A percentile compares a stretch with the other conserved stretches of the same genome.
These are phyloP conservation scores for Apteryx owenii DNA, from an alignment of 2,113 vertebrate genomes.

Conservation along the genomic window DNA sequence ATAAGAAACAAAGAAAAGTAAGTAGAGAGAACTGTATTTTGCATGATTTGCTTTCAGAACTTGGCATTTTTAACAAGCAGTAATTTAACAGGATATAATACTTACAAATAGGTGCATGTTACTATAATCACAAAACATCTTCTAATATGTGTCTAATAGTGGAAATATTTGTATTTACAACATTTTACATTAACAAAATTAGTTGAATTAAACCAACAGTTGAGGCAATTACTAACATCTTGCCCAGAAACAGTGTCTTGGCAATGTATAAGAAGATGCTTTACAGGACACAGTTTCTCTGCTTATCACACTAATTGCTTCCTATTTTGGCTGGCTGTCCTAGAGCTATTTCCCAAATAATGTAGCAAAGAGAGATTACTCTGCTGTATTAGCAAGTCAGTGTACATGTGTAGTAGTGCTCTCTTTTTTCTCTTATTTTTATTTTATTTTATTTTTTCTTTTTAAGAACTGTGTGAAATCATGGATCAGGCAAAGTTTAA, in stretches of 20 bases:
- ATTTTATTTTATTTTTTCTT: background rate
- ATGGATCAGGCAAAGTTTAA: background rate
- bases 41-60: background rate
- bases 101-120: background rate
- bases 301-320: background rate
- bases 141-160: background rate
- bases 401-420: background rate
- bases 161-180: slow-evolving; percentile 1
- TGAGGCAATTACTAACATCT: background rate
- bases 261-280: background rate
- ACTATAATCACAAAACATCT: background rate
- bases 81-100: background rate
- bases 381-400: background rate
- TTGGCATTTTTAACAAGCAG: background rate
- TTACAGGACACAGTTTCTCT: background rate
- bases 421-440: background rate
- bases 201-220: background rate
- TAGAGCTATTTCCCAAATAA: slow-evolving; percentile 4
- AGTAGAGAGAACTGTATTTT: background rate
- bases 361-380: background rate
- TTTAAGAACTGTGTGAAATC: background rate
- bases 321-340: background rate
- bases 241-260: background rate
- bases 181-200: background rate
- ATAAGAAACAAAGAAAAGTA: background rate